Conservation (phyloP, 1,140 invertebrate genomes). For the Diorhabda sublineata region DNA sequence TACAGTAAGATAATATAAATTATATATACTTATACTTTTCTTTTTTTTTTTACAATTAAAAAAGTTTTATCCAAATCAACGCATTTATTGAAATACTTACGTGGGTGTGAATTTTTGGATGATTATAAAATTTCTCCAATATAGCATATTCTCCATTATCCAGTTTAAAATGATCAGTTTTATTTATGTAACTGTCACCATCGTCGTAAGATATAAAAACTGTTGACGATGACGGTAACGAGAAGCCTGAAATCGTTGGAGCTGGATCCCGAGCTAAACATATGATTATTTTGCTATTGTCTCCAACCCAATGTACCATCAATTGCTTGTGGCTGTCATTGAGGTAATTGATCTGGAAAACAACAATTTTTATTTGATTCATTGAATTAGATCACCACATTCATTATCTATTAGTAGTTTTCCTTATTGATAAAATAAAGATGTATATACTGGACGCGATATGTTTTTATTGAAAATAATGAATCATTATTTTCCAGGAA, state of each 20-base stretch:
- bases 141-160: constrained; percentile 58
- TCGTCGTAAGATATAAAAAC: constrained; percentile 85
- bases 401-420: too few species aligned
- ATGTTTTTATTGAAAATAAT: too few species aligned
- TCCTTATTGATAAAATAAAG: too few species aligned
- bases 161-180: constrained; percentile 63
- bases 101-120: constrained; percentile 68
- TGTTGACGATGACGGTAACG: constrained; percentile 57
- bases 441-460: too few species aligned
- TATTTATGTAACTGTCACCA: constrained; percentile 72
- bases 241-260: constrained; percentile 41
- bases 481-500: too few species aligned
- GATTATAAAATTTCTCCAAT: constrained; percentile 79
- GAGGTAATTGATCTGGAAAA: constrained; percentile 60
- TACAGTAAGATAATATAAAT: too few species aligned
- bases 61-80: background rate
- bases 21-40: background rate
- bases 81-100: constrained; percentile 54
- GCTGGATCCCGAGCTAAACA: constrained; percentile 72
- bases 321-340: constrained; percentile 84
- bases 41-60: background rate
- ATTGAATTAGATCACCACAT: too few species aligned
- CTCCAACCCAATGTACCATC: constrained; percentile 87
- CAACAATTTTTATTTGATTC: too few species aligned
- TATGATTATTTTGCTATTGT: constrained; percentile 79